Conservation (phyloP, 2,113 vertebrate genomes). For the Saccopteryx leptura region DNA sequence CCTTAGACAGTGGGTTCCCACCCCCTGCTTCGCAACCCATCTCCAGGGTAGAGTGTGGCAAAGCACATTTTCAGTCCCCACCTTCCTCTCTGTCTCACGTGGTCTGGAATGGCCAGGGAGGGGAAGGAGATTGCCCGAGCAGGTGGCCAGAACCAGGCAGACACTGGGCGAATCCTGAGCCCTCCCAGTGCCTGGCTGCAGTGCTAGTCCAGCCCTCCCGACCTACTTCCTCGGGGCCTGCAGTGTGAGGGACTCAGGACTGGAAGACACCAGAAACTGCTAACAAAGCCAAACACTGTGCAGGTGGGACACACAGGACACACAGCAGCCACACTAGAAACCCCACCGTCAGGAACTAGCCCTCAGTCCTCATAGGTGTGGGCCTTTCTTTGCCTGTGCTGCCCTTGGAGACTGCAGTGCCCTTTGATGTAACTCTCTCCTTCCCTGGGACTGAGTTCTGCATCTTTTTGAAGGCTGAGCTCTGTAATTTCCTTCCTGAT, state of each 20-base stretch:
- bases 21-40: not conserved
- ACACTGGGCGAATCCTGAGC: not conserved
- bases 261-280: not conserved
- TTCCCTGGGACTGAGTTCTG: not conserved
- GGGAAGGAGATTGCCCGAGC: not conserved
- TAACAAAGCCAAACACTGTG: not conserved
- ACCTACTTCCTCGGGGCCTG: slow-evolving; percentile 60
- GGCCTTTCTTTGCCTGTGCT: not conserved
- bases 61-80: not conserved
- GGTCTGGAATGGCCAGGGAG: not conserved
- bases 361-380: not conserved
- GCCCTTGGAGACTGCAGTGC: not conserved
- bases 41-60: not conserved
- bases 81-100: not conserved
- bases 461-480: not conserved
- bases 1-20: too few relatives aligned
- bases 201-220: not conserved
- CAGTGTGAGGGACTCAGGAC: not conserved
- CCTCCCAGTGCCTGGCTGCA: not conserved
- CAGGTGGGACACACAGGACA: not conserved
- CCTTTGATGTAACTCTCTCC: not conserved
- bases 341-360: not conserved
- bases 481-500: not conserved
- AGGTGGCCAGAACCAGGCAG: not conserved
- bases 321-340: not conserved